Evolutionary conservation across 2,797 vertebrate genomes (phyloP).

Genomic region (Scolopax rusticola): DNA sequence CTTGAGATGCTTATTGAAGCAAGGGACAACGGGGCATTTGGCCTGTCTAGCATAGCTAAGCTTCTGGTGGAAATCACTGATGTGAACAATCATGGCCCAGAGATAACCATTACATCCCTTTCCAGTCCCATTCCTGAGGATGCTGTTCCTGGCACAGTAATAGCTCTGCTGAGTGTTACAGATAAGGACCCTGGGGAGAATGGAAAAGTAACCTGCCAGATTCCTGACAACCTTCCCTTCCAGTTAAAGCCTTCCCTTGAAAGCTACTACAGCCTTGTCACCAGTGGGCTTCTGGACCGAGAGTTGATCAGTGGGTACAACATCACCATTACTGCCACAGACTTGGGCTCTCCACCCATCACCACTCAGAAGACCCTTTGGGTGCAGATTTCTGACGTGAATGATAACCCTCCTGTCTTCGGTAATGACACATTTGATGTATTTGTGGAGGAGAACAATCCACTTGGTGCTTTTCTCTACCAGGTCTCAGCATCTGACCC

Average conservation of each 20-base stretch:
- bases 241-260: constrained; percentile 76
- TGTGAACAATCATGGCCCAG: constrained; percentile 82
- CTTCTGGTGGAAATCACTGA: constrained; percentile 81
- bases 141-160: constrained; percentile 74
- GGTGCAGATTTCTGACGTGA: constrained; percentile 79
- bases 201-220: constrained; percentile 72
- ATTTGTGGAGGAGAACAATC: constrained; percentile 83
- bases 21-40: constrained; percentile 75
- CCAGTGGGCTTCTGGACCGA: constrained; percentile 71
- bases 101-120: constrained; percentile 79
- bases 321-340: constrained; percentile 78
- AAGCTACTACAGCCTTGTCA: constrained; percentile 78
- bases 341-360: constrained; percentile 79
- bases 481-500: constrained; percentile 79
- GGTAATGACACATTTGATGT: constrained; percentile 65
- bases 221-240: constrained; percentile 76
- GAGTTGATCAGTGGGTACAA: constrained; percentile 76
- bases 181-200: constrained; percentile 82
- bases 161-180: constrained; percentile 77
- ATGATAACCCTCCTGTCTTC: constrained; percentile 84
- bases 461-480: constrained; percentile 75
- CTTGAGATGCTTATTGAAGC: constrained; percentile 80
- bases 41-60: constrained; percentile 78
- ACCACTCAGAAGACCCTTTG: constrained; percentile 66
- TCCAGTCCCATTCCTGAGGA: constrained; percentile 78